Evolutionary conservation across 64 coral and sea anemone genomes (phyloP).

Genomic region (Dendrophyllia cribrosa): DNA sequence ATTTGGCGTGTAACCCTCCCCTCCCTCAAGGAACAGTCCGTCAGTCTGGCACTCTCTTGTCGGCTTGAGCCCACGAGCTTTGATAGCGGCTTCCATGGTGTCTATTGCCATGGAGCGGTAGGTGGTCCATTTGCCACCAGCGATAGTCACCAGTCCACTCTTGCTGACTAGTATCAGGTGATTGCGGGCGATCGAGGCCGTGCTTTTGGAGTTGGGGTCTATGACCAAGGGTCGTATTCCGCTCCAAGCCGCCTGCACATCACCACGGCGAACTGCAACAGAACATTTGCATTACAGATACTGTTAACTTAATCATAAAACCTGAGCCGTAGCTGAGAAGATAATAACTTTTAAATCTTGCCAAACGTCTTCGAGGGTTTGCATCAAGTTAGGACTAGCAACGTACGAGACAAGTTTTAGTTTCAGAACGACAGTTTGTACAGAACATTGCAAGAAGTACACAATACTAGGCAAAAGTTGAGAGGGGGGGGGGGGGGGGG

Average conservation of each 20-base stretch:
- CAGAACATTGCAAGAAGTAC: too few relatives aligned
- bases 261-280: slow-evolving; percentile 84
- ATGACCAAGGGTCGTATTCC: slow-evolving; percentile 91
- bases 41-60: slow-evolving; percentile 87
- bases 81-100: slow-evolving; percentile 92
- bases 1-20: slow-evolving; percentile 85
- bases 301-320: too few relatives aligned
- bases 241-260: slow-evolving; percentile 94
- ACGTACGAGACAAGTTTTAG: too few relatives aligned
- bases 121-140: slow-evolving; percentile 98
- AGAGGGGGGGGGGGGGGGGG: too few relatives aligned
- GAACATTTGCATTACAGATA: background rate
- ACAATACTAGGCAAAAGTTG: too few relatives aligned
- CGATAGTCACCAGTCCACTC: slow-evolving; percentile 92
- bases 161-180: slow-evolving; percentile 93
- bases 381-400: too few relatives aligned
- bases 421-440: too few relatives aligned
- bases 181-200: slow-evolving; percentile 92
- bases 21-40: slow-evolving; percentile 93
- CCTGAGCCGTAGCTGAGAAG: too few relatives aligned
- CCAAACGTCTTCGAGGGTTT: too few relatives aligned
- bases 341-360: too few relatives aligned
- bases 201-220: slow-evolving; percentile 96
- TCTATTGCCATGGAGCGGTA: slow-evolving; percentile 97
- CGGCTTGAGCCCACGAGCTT: slow-evolving; percentile 78